phyloP scores from a whole-genome alignment of 2,113 vertebrate genomes.

The Anolis sagrei region DNA sequence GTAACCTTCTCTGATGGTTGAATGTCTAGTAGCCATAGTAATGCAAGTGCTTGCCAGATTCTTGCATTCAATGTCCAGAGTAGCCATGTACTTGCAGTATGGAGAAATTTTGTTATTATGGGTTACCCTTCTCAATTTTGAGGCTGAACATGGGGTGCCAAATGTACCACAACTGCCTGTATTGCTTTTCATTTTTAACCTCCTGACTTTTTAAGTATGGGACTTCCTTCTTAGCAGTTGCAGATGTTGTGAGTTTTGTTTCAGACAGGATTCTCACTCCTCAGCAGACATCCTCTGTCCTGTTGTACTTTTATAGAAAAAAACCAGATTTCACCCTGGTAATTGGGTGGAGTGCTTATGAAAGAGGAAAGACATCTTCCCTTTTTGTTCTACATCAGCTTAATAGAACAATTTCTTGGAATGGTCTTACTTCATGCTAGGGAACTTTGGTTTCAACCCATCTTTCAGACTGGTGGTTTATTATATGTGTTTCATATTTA shows the following conservation, averaged over 20 bases:
- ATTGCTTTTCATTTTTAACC: slow-evolving; percentile 1
- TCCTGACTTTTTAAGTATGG: slow-evolving; percentile 6
- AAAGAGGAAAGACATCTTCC: slow-evolving; percentile 9
- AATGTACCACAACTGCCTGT: background rate
- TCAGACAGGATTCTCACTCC: slow-evolving; percentile 26
- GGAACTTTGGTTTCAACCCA: background rate
- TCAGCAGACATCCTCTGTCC: background rate
- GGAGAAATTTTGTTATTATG: background rate
- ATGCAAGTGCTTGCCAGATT: background rate
- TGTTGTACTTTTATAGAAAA: background rate
- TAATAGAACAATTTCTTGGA: background rate
- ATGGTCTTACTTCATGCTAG: background rate
- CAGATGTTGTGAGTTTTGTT: background rate
- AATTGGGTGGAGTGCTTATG: background rate
- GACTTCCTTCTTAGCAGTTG: slow-evolving; percentile 15
- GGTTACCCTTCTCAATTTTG: background rate
- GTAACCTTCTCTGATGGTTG: background rate
- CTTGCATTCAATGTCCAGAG: background rate
- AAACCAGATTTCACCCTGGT: background rate
- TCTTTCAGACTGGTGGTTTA: background rate
- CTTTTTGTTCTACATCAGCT: background rate
- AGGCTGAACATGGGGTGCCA: background rate
- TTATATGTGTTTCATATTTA: background rate
- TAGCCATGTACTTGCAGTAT: no score
- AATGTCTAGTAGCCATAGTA: background rate